Conservation (phyloP, 2,888 invertebrate species). For the Halictus ligatus region DNA sequence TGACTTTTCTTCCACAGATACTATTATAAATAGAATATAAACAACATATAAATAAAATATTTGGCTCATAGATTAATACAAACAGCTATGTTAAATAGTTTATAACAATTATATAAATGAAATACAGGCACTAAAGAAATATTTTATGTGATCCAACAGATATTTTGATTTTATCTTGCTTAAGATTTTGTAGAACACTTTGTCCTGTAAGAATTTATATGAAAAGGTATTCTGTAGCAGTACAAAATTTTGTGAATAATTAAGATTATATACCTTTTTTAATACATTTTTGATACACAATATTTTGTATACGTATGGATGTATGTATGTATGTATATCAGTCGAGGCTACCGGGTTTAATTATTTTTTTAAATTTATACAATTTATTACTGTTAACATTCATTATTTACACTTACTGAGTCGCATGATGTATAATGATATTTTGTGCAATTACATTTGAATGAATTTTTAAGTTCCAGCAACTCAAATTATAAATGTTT, state of each 20-base stretch:
- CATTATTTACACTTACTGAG: constrained; percentile 9
- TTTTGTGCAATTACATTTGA: constrained; percentile 31
- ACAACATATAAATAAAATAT: constrained; percentile 19
- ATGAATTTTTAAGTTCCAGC: constrained; percentile 5
- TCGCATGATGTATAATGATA: constrained; percentile 10
- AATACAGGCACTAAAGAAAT: constrained; percentile 41
- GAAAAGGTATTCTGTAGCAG: background rate
- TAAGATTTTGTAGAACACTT: constrained; percentile 23
- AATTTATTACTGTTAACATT: constrained; percentile 37
- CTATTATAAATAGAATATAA: background rate
- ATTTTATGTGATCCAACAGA: constrained; percentile 19
- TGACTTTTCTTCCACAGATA: background rate
- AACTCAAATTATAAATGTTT: constrained; percentile 11
- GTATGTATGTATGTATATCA: constrained; percentile 10
- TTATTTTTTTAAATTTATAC: constrained; percentile 39
- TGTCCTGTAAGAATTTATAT: constrained; percentile 22
- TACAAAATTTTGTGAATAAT: constrained; percentile 36
- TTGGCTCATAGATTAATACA: constrained; percentile 27
- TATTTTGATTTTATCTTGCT: constrained; percentile 37
- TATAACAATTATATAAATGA: constrained; percentile 33
- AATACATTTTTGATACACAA: constrained; percentile 36
- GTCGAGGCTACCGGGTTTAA: constrained; percentile 30
- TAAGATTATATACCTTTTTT: constrained; percentile 29
- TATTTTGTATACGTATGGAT: constrained; percentile 27
- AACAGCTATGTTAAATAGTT: constrained; percentile 35